Evolutionary conservation across 2,797 vertebrate genomes (phyloP), one percentile per base, ranked within the genome.

Genomic region (Neomorphus geoffroyi): DNA sequence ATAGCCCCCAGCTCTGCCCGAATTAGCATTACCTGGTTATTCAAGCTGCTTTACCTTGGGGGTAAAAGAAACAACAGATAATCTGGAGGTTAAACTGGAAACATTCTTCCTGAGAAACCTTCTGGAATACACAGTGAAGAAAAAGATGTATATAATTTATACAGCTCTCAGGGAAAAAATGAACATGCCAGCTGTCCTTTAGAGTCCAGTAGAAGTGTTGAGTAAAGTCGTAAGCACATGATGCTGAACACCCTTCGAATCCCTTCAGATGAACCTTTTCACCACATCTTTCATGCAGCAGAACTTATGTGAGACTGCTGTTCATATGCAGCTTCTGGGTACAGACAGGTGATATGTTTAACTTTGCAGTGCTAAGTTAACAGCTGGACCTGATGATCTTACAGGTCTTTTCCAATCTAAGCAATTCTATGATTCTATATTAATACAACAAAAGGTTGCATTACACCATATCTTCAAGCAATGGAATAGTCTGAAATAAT

Each of bases 51-150:
- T 94, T 72, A 86, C 91, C 74, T 87, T 81, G 54, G 69, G 51
- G 32, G 13, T 46, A 74, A 80, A 87, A 77, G 28, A 87, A 88
- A 71, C n/a, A 83, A 71, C 45, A 80, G 91, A 95, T 96, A 92
- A 97, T 93, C 86, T 86, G 64, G 53, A 96, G 86, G 95, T 95
- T 95, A 94, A 93, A 89, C 79, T 45, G 70, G 45, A 93, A 92
- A 45, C 7, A 86, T 41, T 72, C 43, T 61, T 87, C 56, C 73
- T 75, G 35, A 96, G 73, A 95, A 95, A 96, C 27, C 93, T 96
- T 94, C 80, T 90, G 57, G 71, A 93, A 81, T n/a, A 39, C 37
- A 88, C 0, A 80, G 51, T 14, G 10, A 93, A 86, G 27, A 39
- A 73, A 69, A 39, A 62, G 54, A 39, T 4, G 7, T 46, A 46